Evolutionary conservation across 1,140 invertebrate genomes (phyloP), one percentile per base, ranked within the genome.

Genomic region (Gryllus bimaculatus): DNA sequence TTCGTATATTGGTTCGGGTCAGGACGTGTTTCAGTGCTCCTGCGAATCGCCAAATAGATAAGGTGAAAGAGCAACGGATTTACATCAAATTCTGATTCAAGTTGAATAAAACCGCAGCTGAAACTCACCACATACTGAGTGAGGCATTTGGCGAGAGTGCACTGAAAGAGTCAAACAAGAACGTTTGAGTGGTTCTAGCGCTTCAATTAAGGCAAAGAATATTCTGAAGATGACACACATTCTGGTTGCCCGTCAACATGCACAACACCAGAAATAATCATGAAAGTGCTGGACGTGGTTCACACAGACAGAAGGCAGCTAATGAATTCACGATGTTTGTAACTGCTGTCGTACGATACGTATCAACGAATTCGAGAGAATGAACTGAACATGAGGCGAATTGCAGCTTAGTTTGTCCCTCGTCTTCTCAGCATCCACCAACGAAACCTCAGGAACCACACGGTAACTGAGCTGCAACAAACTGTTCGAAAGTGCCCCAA

Each of bases 21-120:
- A 15, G 8, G 15, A 8, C 49, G 49, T 15, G 49, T 54, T 54
- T 8, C 15, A 54, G 8, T 54, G 49, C 15, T 15, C 15, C 49
- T 54, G 49, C 15, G 15, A 8, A 7, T 77, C 13, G 8, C 26
- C 10, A 77, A 77, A 49, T 77, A 47, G 48, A 15, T 77, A 47
- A 77, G 15, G 21, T 66, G 7, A 77, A 48, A 15, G 49, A 77
- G 47, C 47, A 77, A 77, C 6, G 48, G 47, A 48, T 77, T 47
- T 77, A 47, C 76, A 77, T 77, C 7, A 77, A 77, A 48, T 77
- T 47, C 47, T 77, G 47, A 8, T 8, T 48, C 76, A 77, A 77
- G 26, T 47, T 77, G 26, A 8, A 48, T 8, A 77, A 77, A 48
- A 47, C 26, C 13, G 47, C 76, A 66, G 76, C 76, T 48, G 76